These are phyloP conservation scores for Grapholita molesta DNA, from an alignment of 1,140 invertebrate genomes.

Conservation along the genomic window DNA sequence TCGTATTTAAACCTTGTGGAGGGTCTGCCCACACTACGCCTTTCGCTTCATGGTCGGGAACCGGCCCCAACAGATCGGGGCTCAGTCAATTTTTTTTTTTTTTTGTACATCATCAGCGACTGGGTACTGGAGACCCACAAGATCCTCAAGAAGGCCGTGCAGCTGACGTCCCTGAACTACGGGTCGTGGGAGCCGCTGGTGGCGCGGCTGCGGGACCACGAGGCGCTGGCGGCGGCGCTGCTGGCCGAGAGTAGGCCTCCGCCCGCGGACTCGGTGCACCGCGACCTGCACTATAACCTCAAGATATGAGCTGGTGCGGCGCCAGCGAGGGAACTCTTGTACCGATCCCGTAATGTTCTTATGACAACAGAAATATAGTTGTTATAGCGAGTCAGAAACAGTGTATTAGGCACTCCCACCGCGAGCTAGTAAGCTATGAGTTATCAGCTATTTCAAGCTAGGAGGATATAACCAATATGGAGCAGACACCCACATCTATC, in stretches of 20 bases:
- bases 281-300: constrained; percentile 59
- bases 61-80: too few relatives aligned
- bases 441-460: too few relatives aligned
- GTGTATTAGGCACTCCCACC: too few relatives aligned
- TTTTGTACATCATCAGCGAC: constrained; percentile 54
- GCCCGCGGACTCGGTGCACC: constrained; percentile 43
- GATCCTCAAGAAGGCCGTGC: constrained; percentile 60
- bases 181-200: constrained; percentile 57
- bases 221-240: constrained; percentile 38
- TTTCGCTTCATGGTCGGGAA: too few relatives aligned
- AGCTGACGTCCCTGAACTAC: constrained; percentile 61
- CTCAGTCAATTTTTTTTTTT: too few relatives aligned
- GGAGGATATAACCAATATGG: too few relatives aligned
- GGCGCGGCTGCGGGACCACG: constrained; percentile 42
- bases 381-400: too few relatives aligned
- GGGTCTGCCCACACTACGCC: too few relatives aligned
- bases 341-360: neutral
- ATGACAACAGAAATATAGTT: too few relatives aligned
- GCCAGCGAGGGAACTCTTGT: neutral
- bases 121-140: constrained; percentile 66
- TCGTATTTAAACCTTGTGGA: too few relatives aligned
- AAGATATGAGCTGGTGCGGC: constrained; percentile 40
- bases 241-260: constrained; percentile 36
- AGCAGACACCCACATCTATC: too few relatives aligned
- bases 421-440: too few relatives aligned